Conservation (phyloP, 2,888 invertebrate genomes). For the Entomobrya multifasciata region DNA sequence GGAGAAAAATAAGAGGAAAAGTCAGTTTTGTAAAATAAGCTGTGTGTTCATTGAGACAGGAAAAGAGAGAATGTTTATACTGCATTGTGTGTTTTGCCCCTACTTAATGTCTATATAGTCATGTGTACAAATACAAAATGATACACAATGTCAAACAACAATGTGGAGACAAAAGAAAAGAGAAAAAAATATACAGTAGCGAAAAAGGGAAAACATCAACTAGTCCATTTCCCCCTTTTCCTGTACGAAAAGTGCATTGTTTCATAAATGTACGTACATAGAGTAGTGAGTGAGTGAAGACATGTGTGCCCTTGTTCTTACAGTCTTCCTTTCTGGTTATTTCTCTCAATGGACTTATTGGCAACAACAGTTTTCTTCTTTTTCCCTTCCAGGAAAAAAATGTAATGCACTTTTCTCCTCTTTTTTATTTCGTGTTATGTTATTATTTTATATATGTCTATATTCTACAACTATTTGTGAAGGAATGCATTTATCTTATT, state of each 20-base stretch:
- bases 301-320: constrained; percentile 21
- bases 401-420: neutral
- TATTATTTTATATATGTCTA: constrained; percentile 9
- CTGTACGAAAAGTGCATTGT: constrained; percentile 37
- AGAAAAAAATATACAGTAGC: too few relatives aligned
- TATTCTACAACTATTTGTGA: neutral
- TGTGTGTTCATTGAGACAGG: constrained; percentile 28
- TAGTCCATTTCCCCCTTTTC: constrained; percentile 57
- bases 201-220: constrained; percentile 50
- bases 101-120: too few relatives aligned
- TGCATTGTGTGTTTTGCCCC: too few relatives aligned
- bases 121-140: constrained; percentile 53
- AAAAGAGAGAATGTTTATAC: constrained; percentile 26
- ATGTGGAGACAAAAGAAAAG: too few relatives aligned
- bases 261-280: constrained; percentile 5
- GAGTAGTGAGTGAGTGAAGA: neutral
- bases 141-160: constrained; percentile 61
- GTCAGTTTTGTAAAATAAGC: constrained; percentile 21
- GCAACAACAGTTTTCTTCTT: constrained; percentile 40
- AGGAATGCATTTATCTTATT: constrained; percentile 5
- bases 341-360: constrained; percentile 60
- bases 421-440: constrained; percentile 10
- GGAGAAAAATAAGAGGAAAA: constrained; percentile 14
- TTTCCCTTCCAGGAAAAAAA: constrained; percentile 7
- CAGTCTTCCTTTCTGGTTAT: constrained; percentile 36